These are phyloP conservation scores for Campopleginae sp. DNA, from an alignment of 2,888 invertebrate species.

Conservation along the genomic window DNA sequence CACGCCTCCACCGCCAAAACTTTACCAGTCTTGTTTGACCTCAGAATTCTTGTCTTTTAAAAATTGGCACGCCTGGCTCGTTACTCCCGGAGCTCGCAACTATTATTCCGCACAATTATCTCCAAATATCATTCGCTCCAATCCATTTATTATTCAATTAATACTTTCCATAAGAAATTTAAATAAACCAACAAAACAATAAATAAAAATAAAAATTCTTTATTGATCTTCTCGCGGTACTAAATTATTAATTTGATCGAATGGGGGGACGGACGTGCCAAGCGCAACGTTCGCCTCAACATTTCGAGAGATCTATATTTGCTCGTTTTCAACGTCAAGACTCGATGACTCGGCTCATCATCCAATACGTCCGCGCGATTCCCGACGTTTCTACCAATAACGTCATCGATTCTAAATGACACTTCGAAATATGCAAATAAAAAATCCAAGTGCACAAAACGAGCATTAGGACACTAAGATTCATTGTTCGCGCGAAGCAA, in stretches of 20 bases:
- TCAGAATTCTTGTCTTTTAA: background rate
- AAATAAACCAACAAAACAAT: too few relatives aligned
- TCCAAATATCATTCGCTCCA: background rate
- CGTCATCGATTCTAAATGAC: constrained; percentile 68
- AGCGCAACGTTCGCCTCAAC: constrained; percentile 55
- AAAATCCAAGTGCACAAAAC: background rate
- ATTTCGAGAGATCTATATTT: constrained; percentile 78
- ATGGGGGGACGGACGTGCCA: constrained; percentile 32
- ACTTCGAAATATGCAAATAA: background rate
- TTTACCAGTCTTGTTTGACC: background rate
- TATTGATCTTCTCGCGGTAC: constrained; percentile 9
- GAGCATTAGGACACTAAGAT: too few relatives aligned
- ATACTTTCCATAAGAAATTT: too few relatives aligned
- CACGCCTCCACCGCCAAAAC: background rate
- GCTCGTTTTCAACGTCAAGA: constrained; percentile 78
- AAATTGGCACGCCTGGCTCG: background rate
- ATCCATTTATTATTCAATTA: background rate
- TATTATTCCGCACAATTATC: background rate
- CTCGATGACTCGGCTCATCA: constrained; percentile 74
- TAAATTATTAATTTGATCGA: constrained; percentile 26
- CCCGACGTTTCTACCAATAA: constrained; percentile 74
- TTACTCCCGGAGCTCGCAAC: background rate
- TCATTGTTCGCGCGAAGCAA: too few relatives aligned
- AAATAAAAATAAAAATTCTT: too few relatives aligned
- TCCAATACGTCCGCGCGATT: constrained; percentile 76